Evolutionary conservation across 23 tunicate genomes (phyloP), one percentile per base, ranked within the genome.

Genomic region (Corella eumyota): DNA sequence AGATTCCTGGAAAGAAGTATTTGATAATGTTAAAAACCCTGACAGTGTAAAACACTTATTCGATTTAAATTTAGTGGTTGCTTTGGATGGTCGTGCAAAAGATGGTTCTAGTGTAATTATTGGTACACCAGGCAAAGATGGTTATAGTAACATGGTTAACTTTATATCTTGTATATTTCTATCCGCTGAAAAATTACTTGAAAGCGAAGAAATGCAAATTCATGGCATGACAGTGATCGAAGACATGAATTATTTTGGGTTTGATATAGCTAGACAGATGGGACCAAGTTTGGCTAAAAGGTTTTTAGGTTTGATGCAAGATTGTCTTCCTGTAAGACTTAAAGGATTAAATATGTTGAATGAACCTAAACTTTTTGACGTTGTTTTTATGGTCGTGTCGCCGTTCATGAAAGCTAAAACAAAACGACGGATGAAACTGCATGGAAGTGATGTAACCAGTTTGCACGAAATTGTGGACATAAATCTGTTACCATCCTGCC

Each of bases 151-250:
- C 20, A 36, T 86, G 59, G 50, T 67, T 4, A 80, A 86, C 32
- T 61, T 77, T 44, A n/a, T 77, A 36, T 80, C 85, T 45, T 33
- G 48, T 15, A 35, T 86, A 27, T 24, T 76, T 32, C 30, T 71
- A 36, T 25, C 66, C 19, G 24, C 66, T 1, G 85, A 77, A 40
- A 50, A 56, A 25, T 33, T 86, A 32, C 61, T 77, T 6, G 86
- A 78, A 47, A 36, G 71, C 36, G 96, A 88, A 58, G 62, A 61
- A 54, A 32, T 34, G n/a, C 88, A 88, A 65, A 65, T 88, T 28
- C 60, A 78, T 71, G 96, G 96, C 23, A 31, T 88, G 17, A 88
- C 81, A 7, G 68, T 88, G 0, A 78, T 88, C 34, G 81, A 70
- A 28, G 96, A 88, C 55, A 40, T 80, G 34, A 34, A 47, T 32